Base-by-base conservation (phyloP, 2,888 invertebrate species). In the Panzeria rudis region DNA sequence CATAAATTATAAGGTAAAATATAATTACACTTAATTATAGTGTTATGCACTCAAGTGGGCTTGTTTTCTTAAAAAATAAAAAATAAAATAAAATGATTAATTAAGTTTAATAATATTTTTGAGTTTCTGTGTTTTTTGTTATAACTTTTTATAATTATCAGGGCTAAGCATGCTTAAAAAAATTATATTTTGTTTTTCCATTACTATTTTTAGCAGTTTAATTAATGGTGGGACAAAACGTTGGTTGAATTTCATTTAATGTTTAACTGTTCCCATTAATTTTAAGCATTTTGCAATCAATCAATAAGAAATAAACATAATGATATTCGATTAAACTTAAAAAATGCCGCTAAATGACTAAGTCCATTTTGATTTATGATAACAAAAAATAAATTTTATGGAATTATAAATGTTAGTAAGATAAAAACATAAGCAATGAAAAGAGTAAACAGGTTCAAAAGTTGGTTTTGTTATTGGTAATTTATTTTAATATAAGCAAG, bases 1-100 rank as follows among this genome's bases (percentile, higher is more conserved):
- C 66, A 68, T 61, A 71, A 80, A 69, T 78, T 83, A 75, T 83
- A 83, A 83, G 79, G 62, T 83, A 85, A 83, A 83, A 76, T 78
- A 76, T 86, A 86, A 86, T 86, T 83, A 76, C 69, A 79, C 75
- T 83, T 83, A 82, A 86, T 86, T 79, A 72, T 72, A 79, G 72
- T 81, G 84, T 81, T 84, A 73, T 81, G 68, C 56, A 62, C 54
- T 77, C 23, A 78, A 85, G 69, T 77, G 77, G 84, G 77, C 77
- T 81, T 68, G 77, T 81, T 84, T 84, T 84, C 81, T 69, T 32
- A 3, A 38, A 38, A 38, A 35, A 66, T 64, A 44, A 69, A 52
- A 71, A 76, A 62, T 77, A n/a, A n/a, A n/a, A n/a, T 64, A 20
- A 81, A 81, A 73, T 81, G 84, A 85, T 85, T 85, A 81, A 85